phyloP scores from a whole-genome alignment of 1,140 invertebrate species.

The Leptestheria dahalacensis region DNA sequence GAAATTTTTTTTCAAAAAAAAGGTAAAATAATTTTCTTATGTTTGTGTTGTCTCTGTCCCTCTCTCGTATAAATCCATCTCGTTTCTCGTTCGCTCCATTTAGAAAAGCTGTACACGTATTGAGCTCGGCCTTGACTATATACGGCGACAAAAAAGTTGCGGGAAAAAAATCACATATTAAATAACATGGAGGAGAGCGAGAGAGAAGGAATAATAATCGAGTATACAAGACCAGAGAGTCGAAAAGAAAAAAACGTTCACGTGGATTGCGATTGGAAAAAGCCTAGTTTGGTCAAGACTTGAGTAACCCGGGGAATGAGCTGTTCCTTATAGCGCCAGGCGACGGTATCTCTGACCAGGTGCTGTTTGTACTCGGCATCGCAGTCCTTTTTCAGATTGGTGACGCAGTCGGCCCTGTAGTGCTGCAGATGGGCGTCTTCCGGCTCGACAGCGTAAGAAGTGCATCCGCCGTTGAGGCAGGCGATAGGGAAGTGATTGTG shows the following conservation, averaged over 20 bases:
- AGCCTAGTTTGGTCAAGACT: constrained; percentile 53
- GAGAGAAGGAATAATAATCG: background rate
- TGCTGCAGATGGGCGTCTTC: constrained; percentile 78
- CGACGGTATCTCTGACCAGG: constrained; percentile 65
- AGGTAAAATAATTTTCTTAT: too few species aligned
- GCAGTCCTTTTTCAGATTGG: constrained; percentile 70
- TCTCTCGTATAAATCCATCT: too few species aligned
- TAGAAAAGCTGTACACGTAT: background rate
- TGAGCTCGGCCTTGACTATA: background rate
- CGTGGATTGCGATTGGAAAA: constrained; percentile 35
- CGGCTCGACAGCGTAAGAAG: constrained; percentile 68
- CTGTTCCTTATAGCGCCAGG: constrained; percentile 70
- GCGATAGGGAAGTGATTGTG: constrained; percentile 87
- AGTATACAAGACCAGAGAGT: background rate
- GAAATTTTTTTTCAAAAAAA: too few species aligned
- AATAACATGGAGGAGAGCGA: too few species aligned
- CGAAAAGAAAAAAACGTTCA: background rate
- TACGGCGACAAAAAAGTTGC: background rate
- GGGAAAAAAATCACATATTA: background rate
- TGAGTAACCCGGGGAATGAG: constrained; percentile 50
- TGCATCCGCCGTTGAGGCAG: constrained; percentile 68
- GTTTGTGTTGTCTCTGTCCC: too few species aligned
- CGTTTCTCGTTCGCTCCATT: too few species aligned
- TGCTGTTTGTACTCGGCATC: constrained; percentile 58
- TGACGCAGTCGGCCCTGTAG: constrained; percentile 82